Evolutionary conservation across 2,113 vertebrate species (phyloP), one percentile per base, ranked within the genome.

Genomic region (Eleginops maclovinus): DNA sequence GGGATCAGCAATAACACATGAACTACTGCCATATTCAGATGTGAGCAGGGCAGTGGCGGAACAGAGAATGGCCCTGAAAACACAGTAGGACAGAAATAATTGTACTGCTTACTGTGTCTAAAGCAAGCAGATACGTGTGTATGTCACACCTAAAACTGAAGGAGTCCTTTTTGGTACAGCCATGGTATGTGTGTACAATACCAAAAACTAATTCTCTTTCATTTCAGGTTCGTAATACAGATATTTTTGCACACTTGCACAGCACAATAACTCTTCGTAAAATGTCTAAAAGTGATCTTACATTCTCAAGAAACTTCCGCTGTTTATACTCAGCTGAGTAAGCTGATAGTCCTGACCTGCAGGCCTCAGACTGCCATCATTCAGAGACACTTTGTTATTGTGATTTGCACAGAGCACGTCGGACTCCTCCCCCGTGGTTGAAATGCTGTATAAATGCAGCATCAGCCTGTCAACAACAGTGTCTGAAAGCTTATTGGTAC

Each of bases 401-500:
- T 87, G 67, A 87, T 92, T 81, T 80, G 75, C 72, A 83, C 87
- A 89, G 82, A 82, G 81, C 75, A 59, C 1, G 54, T 61, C 28
- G 44, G 89, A 89, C 93, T 90, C 93, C 93, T 83, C 92, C 92
- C 90, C 85, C 82, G 12, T 58, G 84, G 64, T 79, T 81, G 82
- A 91, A 80, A 91, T 64, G 77, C 85, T 86, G 82, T 93, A 94
- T 94, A 94, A 94, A 94, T 91, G 77, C 91, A 90, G 90, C 84
- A 83, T 72, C 72, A 75, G 82, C 73, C 44, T 76, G 84, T 68
- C 74, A 86, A 84, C 83, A 77, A 70, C 86, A 89, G 77, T 78
- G 81, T 84, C 79, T 90, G 89, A 84, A 70, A 81, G 72, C 65
- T 68, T 81, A 69, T 69, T 84, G 87, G 81, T 78, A 49, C 82